Base-by-base conservation (phyloP, 2,113 vertebrate genomes). In the Malurus melanocephalus region DNA sequence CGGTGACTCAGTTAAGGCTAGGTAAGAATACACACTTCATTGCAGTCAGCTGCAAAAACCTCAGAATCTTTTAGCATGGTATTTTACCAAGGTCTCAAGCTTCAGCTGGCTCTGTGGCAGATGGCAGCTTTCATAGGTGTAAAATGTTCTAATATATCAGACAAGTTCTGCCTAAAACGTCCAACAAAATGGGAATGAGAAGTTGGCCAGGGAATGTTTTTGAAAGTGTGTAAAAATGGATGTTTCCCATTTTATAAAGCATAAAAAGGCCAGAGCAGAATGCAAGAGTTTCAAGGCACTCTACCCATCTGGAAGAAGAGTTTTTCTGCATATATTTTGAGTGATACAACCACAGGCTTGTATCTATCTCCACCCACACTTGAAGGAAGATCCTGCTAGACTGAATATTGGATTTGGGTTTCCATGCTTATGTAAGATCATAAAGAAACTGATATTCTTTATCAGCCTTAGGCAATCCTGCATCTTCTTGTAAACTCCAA, bases 311-410 rank as follows among this genome's bases (percentile, higher is more conserved):
- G 75, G 51, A 82, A 85, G 33, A 88, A 73, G 13, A 75, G 33
- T 30, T 49, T 81, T 80, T 78, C 78, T 73, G 71, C 46, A 32
- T 40, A 11, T 65, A 87, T 85, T 89, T 43, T 92, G 78, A 89
- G 30, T 7, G 7, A 68, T 32, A 62, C 24, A 85, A 48, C 7
- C n/a, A 87, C 21, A 74, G 35, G 15, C 45, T 91, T 83, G 53
- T 65, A 68, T 76, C 75, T 65, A 68, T 76, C 75, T 73, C 78
- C 87, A 92, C 51, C 40, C n/a, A 51, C 72, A 69, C 59, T 43
- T 53, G 28, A 78, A 85, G 18, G 30, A 83, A 90, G 64, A 86
- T 64, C 26, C 49, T 87, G 85, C 68, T 91, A 94, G 90, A 94
- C 90, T 57, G 73, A 90, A 78, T 42, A 40, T 16, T 2, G 10